phyloP scores from a whole-genome alignment of 2,888 invertebrate species.

The Orthosia gracilis region DNA sequence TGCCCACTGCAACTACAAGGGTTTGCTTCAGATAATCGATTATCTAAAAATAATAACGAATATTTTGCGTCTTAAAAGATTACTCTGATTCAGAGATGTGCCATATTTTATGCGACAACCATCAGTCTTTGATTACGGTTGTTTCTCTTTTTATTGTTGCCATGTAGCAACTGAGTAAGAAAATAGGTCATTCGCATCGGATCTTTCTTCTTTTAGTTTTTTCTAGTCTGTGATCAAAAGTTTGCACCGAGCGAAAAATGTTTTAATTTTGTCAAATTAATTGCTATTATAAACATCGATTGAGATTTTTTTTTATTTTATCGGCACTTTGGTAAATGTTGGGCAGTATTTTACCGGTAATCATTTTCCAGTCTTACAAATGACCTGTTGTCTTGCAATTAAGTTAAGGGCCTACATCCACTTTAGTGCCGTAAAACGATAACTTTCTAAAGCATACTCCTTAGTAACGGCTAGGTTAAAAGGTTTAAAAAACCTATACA shows the following conservation, averaged over 20 bases:
- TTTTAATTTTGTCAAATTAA: slow-evolving; percentile 28
- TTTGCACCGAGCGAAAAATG: not conserved
- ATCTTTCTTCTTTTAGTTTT: not conserved
- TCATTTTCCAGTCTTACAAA: slow-evolving; percentile 14
- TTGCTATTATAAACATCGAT: slow-evolving; percentile 5
- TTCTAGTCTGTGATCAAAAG: not conserved
- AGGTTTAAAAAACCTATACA: too few relatives aligned
- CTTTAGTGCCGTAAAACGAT: too few relatives aligned
- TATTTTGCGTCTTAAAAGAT: not conserved
- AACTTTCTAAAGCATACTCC: too few relatives aligned
- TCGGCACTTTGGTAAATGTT: slow-evolving; percentile 10
- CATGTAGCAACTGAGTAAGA: not conserved
- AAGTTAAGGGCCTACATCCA: too few relatives aligned
- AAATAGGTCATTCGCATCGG: slow-evolving; percentile 12
- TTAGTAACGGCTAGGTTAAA: too few relatives aligned
- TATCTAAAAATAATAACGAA: too few relatives aligned
- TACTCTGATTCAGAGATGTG: not conserved
- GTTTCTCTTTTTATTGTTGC: slow-evolving; percentile 9
- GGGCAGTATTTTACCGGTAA: slow-evolving; percentile 24
- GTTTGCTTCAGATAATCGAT: too few relatives aligned
- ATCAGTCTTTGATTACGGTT: not conserved
- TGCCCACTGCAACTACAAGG: too few relatives aligned
- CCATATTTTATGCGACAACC: not conserved
- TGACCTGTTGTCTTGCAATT: slow-evolving; percentile 8
- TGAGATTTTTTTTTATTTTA: slow-evolving; percentile 34